Evolutionary conservation across 2,797 vertebrate species (phyloP), one percentile per base, ranked within the genome.

Genomic region (Tiaroga cobitis): DNA sequence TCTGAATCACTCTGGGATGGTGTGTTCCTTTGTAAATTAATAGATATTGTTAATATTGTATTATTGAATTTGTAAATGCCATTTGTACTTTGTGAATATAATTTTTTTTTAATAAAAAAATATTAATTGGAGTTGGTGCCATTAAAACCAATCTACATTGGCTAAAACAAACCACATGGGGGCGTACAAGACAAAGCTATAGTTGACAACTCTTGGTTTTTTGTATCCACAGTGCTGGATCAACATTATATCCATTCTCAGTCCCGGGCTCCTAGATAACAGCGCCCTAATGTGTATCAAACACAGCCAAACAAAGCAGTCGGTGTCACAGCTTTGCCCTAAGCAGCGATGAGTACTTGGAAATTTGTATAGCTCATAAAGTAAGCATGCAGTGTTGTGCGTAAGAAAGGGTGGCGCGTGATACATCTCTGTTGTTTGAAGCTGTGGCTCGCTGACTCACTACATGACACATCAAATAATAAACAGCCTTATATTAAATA

Each of bases 161-260:
- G 10, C 54, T 65, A 29, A 51, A 56, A 11, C 26, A 61, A 26
- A 56, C 72, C 89, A 90, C 86, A 80, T 67, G 89, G 79, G 80
- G 89, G 88, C 89, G 82, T 72, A 13, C 19, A 70, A 85, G 11
- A 81, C 82, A 85, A 87, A 85, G 80, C 13, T 78, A 83, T 83
- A 32, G 3, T 79, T 37, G 8, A 9, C 46, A 32, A 37, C 13
- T 78, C 41, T 51, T 24, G 15, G 21, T 19, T 32, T 37, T 43
- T 37, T 83, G 7, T 3, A 49, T 21, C 13, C 61, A 43, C 13
- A 65, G 56, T 65, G 4, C 61, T 75, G 26, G 61, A 29, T 29
- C 26, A 29, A 32, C 56, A 13, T 54, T 9, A 56, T n/a, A 26
- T 61, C 24, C 56, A 61, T 56, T 54, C 13, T 41, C 39, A 13